phyloP scores from a whole-genome alignment of 2,797 vertebrate species.

The Antrozous pallidus region DNA sequence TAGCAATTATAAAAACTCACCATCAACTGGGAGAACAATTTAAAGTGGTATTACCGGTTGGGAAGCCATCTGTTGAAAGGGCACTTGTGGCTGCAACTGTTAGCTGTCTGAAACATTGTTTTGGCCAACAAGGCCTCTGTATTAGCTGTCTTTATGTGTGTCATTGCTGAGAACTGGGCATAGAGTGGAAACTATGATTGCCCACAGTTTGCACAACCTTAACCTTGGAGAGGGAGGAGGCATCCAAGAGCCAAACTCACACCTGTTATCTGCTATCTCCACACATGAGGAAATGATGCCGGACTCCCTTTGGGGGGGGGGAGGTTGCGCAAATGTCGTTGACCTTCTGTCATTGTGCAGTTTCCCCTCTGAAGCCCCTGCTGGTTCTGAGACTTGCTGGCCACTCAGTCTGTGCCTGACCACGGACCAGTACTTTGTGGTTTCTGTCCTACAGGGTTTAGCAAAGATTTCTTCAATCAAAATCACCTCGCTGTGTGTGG shows the following conservation, averaged over 20 bases:
- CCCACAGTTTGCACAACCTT: neutral
- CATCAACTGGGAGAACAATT: neutral
- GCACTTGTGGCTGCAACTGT: neutral
- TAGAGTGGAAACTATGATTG: neutral
- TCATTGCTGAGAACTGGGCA: neutral
- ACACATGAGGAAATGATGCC: neutral
- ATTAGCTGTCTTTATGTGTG: neutral
- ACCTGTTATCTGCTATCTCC: neutral
- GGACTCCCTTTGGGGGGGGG: neutral
- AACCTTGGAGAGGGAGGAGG: neutral
- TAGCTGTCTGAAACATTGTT: neutral
- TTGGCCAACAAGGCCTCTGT: neutral
- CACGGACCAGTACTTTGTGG: slow-evolving; percentile 37
- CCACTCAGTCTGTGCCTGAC: neutral
- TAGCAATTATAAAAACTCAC: neutral
- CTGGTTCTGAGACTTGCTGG: neutral
- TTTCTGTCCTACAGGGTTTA: slow-evolving; percentile 20
- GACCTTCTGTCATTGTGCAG: neutral
- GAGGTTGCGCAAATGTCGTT: neutral
- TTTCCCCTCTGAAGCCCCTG: slow-evolving; percentile 42
- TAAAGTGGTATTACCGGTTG: neutral
- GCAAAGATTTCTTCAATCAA: slow-evolving; percentile 49
- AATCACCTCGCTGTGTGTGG: neutral
- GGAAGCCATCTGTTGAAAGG: neutral
- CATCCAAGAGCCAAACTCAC: neutral